A percentile compares a stretch with the other conserved stretches of the same genome.
These are phyloP conservation scores for Bufo gargarizans DNA, from an alignment of 2,113 vertebrate species.

Conservation along the genomic window DNA sequence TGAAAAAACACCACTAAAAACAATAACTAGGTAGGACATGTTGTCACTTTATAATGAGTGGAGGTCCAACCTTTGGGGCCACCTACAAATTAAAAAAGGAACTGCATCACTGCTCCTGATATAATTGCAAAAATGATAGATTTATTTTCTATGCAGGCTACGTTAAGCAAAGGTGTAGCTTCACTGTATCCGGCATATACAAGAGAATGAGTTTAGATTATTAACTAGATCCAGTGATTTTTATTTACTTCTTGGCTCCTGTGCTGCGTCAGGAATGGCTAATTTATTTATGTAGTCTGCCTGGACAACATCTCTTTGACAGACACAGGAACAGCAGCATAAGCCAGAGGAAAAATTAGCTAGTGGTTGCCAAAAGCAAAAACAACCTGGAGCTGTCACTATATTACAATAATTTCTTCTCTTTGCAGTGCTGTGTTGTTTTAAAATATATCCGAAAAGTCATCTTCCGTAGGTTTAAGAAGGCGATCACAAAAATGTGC, in stretches of 20 bases:
- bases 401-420: background rate
- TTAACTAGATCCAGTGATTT: background rate
- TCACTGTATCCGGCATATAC: background rate
- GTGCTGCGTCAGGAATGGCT: background rate
- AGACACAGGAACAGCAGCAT: background rate
- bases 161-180: background rate
- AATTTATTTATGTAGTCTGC: slow-evolving; percentile 28
- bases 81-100: too few relatives aligned
- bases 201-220: background rate
- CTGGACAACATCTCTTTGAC: slow-evolving; percentile 37
- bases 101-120: too few relatives aligned
- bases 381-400: background rate
- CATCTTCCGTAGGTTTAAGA: background rate
- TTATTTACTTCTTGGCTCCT: background rate
- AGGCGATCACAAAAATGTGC: background rate
- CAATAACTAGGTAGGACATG: too few relatives aligned
- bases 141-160: too few relatives aligned
- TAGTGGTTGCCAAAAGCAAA: slow-evolving; percentile 15
- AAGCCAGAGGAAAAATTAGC: slow-evolving; percentile 20
- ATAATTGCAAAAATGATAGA: too few relatives aligned
- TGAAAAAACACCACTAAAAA: too few relatives aligned
- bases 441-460: background rate
- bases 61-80: too few relatives aligned
- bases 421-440: background rate
- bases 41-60: too few relatives aligned